These are phyloP conservation scores for Drosophila bipectinata DNA, from an alignment of 1,140 invertebrate species.

Conservation along the genomic window DNA sequence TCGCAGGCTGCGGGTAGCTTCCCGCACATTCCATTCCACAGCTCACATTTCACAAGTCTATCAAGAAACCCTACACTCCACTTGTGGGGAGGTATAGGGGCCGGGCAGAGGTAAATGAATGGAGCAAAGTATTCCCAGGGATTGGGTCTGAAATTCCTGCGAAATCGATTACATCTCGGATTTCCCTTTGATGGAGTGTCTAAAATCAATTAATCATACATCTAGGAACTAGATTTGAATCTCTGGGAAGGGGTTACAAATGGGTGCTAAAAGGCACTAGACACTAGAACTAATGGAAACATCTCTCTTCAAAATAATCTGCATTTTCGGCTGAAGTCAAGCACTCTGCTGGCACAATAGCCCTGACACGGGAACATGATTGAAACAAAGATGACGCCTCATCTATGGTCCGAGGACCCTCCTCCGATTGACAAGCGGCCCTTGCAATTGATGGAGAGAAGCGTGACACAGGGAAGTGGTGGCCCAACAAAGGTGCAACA, in stretches of 20 bases:
- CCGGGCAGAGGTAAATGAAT: too few species aligned
- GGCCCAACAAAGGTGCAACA: constrained; percentile 29
- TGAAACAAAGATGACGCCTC: constrained; percentile 46
- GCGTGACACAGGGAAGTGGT: constrained; percentile 50
- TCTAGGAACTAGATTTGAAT: too few species aligned
- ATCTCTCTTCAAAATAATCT: constrained; percentile 18
- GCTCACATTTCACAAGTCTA: constrained; percentile 29
- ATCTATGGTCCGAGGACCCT: constrained; percentile 11
- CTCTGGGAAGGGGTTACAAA: too few species aligned
- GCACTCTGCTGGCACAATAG: constrained; percentile 37
- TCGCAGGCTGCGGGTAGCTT: too few species aligned
- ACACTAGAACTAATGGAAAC: constrained; percentile 48
- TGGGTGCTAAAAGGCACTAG: constrained; percentile 7
- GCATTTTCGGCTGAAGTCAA: constrained; percentile 14
- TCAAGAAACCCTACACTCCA: constrained; percentile 24
- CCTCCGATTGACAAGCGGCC: constrained; percentile 60
- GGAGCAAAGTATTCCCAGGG: neutral
- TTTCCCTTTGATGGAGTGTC: neutral
- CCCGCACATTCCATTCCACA: constrained; percentile 61
- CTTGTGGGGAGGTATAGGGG: constrained; percentile 14
- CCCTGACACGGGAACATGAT: constrained; percentile 16
- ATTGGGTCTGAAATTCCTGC: neutral
- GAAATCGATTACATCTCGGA: too few species aligned
- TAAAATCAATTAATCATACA: neutral
- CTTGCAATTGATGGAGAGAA: constrained; percentile 60